A percentile compares a stretch with the other conserved stretches of the same genome.
phyloP scores from a whole-genome alignment of 2,113 vertebrate species.

The Salminus brasiliensis region DNA sequence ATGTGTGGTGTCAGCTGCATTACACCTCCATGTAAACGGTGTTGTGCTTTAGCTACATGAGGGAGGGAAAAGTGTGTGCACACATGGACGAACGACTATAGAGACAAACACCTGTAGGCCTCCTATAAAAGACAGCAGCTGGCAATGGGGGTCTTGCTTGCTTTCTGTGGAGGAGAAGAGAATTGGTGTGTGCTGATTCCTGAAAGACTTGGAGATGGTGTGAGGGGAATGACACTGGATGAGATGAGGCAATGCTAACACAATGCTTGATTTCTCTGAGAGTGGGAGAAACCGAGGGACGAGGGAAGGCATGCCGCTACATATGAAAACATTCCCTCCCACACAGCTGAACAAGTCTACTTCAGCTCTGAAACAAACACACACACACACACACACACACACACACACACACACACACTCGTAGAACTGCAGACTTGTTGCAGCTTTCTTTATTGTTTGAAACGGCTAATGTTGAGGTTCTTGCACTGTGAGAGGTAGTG shows the following conservation, averaged over 20 bases:
- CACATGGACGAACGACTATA: not conserved
- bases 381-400: not conserved
- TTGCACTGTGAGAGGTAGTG: not conserved
- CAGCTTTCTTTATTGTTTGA: conserved; percentile 4
- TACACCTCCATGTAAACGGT: not conserved
- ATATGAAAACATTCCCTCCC: conserved; percentile 33
- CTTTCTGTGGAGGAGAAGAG: not conserved
- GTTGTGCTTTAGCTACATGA: conserved; percentile 9
- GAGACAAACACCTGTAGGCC: not conserved
- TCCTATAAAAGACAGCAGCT: not conserved
- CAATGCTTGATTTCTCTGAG: conserved; percentile 6
- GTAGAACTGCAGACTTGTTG: not conserved
- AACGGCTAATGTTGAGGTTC: not conserved
- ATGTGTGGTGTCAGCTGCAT: not conserved
- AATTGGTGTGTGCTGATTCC: not conserved
- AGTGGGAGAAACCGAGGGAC: conserved; percentile 12
- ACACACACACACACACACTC: not conserved
- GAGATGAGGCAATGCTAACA: not conserved
- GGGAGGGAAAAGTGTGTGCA: conserved; percentile 1
- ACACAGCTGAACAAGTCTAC: conserved; percentile 6
- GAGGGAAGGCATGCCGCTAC: conserved; percentile 27
- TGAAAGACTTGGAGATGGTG: not conserved
- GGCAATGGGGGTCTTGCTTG: not conserved
- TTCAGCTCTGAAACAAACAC: conserved; percentile 3
- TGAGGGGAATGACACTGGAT: not conserved